These are phyloP conservation scores for Pectinophora gossypiella DNA, from an alignment of 1,140 invertebrate genomes.

Conservation along the genomic window DNA sequence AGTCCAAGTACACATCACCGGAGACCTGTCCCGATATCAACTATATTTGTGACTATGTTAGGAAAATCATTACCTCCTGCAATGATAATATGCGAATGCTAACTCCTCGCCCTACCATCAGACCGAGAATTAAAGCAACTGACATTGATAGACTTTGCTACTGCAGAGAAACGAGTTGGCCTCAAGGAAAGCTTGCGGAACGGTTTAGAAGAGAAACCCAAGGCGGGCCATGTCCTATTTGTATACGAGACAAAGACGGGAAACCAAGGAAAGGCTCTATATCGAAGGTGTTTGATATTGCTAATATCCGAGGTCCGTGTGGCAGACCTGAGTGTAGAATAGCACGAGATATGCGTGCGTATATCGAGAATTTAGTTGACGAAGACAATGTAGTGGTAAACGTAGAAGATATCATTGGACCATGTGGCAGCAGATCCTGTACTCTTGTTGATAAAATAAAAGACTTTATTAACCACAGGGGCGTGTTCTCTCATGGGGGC, in stretches of 20 bases:
- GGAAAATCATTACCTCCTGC: slow-evolving; percentile 64
- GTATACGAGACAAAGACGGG: slow-evolving; percentile 25
- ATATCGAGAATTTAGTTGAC: slow-evolving; percentile 58
- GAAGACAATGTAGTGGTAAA: slow-evolving; percentile 57
- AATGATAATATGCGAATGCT: slow-evolving; percentile 69
- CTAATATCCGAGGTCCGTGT: slow-evolving; percentile 62
- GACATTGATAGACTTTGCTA: slow-evolving; percentile 63
- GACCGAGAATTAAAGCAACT: slow-evolving; percentile 53
- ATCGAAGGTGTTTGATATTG: slow-evolving; percentile 44
- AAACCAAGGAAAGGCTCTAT: slow-evolving; percentile 14
- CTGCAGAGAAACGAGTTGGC: slow-evolving; percentile 57
- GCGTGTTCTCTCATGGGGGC: slow-evolving; percentile 32
- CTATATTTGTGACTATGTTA: slow-evolving; percentile 58
- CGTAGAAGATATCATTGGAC: slow-evolving; percentile 53
- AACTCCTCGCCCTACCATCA: slow-evolving; percentile 57
- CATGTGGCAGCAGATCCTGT: slow-evolving; percentile 64
- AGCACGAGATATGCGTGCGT: slow-evolving; percentile 55
- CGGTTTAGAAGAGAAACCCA: slow-evolving; percentile 47
- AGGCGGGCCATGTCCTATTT: slow-evolving; percentile 48
- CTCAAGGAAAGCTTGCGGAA: slow-evolving; percentile 41
- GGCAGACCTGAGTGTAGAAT: slow-evolving; percentile 62
- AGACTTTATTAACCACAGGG: slow-evolving; percentile 53
- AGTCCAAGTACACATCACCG: slow-evolving; percentile 45
- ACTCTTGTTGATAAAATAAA: slow-evolving; percentile 53
- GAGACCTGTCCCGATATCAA: slow-evolving; percentile 54